Base-by-base conservation (phyloP, 2,797 vertebrate genomes). In the Halcyon smyrnensis region DNA sequence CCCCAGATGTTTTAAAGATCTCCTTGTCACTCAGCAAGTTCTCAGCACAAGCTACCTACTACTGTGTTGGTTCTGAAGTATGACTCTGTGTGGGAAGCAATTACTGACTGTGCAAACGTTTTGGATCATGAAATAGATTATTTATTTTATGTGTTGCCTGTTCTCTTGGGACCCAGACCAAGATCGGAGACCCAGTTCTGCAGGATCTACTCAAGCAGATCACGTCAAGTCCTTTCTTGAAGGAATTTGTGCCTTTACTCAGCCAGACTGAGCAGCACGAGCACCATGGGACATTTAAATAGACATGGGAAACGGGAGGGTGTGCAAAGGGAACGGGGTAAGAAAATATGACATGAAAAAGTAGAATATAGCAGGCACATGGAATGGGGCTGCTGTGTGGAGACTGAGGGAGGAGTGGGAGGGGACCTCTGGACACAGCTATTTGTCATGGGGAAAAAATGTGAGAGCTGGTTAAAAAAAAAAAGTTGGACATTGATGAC, bases 401-500 rank as follows among this genome's bases (percentile, higher is more conserved):
- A 74, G n/a, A 45, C 36, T 45, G 62, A 92, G 73, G 84, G 87
- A 80, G 43, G 82, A 91, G 43, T 84, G 87, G 82, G 87, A 94
- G 89, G 86, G 19, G 34, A 82, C n/a, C 67, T 90, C 74, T 89
- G 54, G 48, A 94, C 95, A 76, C 51, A 84, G 34, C 73, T 76
- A 51, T 78, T 94, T 5, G 11, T 92, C 89, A 91, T 36, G 9
- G 48, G 48, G 39, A 77, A 93, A 94, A 89, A 95, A 94, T 90
- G 87, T 41, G 46, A 92, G 43, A 76, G 9, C 30, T 84, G 21
- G 3, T 84, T 87, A 41, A 53, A n/a, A 69, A 54, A 39, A 68
- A 37, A 24, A 24, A 6, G 3, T 65, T 89, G 69, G 54, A 82
- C 30, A 11, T 25, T 46, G 83, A 79, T 95, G 95, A 95, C 0